Conservation (phyloP, 2,888 invertebrate genomes). For the Marasmarcha lunaedactyla region DNA sequence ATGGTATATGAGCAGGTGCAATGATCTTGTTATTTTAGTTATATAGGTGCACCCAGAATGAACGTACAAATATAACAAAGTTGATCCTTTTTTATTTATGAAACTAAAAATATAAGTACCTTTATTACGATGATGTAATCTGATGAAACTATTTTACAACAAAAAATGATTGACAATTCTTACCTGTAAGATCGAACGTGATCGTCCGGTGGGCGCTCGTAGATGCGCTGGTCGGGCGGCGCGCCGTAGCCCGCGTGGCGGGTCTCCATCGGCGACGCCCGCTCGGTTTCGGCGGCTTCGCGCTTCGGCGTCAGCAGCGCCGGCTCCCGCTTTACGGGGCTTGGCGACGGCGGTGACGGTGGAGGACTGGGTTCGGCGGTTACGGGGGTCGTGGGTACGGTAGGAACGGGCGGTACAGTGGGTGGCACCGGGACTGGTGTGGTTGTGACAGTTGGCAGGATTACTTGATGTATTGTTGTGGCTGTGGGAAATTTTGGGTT, state of each 20-base stretch:
- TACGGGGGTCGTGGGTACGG: too few species aligned
- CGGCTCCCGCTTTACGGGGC: constrained; percentile 57
- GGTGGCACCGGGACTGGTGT: constrained; percentile 24
- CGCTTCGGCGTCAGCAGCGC: constrained; percentile 77
- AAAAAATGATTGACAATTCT: too few species aligned
- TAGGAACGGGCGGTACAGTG: background rate
- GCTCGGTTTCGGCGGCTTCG: constrained; percentile 73
- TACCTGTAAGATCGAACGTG: constrained; percentile 71
- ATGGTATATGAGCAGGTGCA: too few species aligned
- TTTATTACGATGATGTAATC: too few species aligned
- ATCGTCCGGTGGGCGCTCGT: constrained; percentile 75
- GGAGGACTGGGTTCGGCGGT: too few species aligned
- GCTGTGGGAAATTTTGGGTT: too few species aligned
- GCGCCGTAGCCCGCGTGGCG: constrained; percentile 75
- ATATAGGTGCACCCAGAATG: too few species aligned
- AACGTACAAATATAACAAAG: too few species aligned
- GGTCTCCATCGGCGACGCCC: constrained; percentile 81
- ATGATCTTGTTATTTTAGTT: too few species aligned
- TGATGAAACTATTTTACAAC: too few species aligned
- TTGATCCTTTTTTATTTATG: too few species aligned
- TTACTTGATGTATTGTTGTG: constrained; percentile 22
- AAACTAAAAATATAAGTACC: too few species aligned
- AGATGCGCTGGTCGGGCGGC: constrained; percentile 75
- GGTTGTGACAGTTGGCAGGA: constrained; percentile 15
- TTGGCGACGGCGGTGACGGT: constrained; percentile 29